These are phyloP conservation scores for Cherax quadricarinatus DNA, from an alignment of 1,140 invertebrate genomes.

Conservation along the genomic window DNA sequence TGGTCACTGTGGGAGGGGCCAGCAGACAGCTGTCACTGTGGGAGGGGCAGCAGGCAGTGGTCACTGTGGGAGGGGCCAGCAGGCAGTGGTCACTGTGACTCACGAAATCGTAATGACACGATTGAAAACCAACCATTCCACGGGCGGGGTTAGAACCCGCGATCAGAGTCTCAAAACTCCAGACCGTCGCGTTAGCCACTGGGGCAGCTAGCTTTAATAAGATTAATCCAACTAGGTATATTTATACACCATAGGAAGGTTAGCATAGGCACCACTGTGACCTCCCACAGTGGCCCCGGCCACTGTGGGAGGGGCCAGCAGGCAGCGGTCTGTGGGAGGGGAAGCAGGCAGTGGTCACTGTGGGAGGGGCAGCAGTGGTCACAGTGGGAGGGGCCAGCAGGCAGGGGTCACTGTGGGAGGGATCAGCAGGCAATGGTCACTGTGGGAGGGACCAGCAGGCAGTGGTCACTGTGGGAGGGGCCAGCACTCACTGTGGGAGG, in stretches of 20 bases:
- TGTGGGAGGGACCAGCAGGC: background rate
- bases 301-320: no score
- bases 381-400: background rate
- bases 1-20: background rate
- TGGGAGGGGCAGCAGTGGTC: background rate
- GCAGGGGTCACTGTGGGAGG: background rate
- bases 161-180: no score
- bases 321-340: background rate
- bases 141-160: no score
- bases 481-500: background rate
- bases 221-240: no score
- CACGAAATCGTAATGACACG: no score
- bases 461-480: background rate
- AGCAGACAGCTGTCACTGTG: background rate
- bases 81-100: background rate
- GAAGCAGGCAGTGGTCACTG: background rate
- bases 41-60: background rate
- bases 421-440: background rate
- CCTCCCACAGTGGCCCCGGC: no score
- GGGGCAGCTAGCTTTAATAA: no score
- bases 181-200: no score
- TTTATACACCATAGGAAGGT: no score
- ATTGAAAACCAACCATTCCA: no score
- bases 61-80: background rate
- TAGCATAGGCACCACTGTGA: no score